Percentiles rank a stretch among this genome's conserved stretches.
phyloP scores from a whole-genome alignment of 1,140 invertebrate genomes.

The Vollenhovia emeryi region DNA sequence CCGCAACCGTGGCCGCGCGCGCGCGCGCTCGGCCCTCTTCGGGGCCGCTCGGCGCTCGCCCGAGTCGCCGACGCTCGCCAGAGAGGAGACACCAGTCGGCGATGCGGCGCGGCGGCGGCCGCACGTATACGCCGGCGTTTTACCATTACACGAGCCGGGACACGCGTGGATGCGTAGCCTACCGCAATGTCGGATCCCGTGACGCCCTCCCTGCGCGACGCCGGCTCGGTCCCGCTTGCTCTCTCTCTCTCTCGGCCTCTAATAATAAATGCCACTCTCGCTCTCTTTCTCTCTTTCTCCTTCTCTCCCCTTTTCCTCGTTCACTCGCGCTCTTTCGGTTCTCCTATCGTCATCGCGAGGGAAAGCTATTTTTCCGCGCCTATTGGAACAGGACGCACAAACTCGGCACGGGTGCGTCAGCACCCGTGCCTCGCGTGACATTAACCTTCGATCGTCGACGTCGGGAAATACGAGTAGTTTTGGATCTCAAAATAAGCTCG shows the following conservation, averaged over 20 bases:
- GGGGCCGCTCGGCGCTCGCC: conserved; percentile 59
- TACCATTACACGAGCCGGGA: conserved; percentile 58
- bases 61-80: conserved; percentile 47
- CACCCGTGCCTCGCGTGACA: conserved; percentile 51
- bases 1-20: conserved; percentile 48
- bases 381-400: conserved; percentile 74
- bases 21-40: conserved; percentile 52
- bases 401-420: conserved; percentile 5
- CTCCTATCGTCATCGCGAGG: conserved; percentile 1
- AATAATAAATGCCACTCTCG: conserved; percentile 47
- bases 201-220: conserved; percentile 54
- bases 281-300: not conserved
- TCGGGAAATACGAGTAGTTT: conserved; percentile 59
- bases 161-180: conserved; percentile 78
- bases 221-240: not conserved
- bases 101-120: conserved; percentile 49
- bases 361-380: conserved; percentile 71
- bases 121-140: conserved; percentile 62
- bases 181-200: conserved; percentile 78
- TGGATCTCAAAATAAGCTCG: conserved; percentile 36
- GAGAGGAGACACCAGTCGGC: conserved; percentile 33
- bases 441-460: conserved; percentile 68
- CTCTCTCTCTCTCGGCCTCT: conserved; percentile 20
- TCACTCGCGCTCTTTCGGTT: conserved; percentile 26
- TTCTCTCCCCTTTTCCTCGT: conserved; percentile 9